phyloP scores from a whole-genome alignment of 1,140 invertebrate species.

The Atta texana region DNA sequence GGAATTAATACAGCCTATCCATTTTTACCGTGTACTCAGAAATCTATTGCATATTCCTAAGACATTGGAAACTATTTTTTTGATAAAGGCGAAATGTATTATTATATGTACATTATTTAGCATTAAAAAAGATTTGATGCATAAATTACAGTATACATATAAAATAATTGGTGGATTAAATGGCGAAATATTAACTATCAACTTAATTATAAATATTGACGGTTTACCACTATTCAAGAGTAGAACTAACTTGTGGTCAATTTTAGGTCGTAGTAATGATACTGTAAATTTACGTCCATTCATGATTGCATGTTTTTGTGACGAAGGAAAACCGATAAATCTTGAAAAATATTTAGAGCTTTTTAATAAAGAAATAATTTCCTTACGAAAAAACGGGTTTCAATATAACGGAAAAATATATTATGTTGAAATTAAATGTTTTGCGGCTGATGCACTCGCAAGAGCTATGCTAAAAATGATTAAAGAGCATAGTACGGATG shows the following conservation, averaged over 20 bases:
- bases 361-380: no score
- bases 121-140: neutral
- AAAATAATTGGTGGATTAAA: neutral
- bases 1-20: no score
- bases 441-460: no score
- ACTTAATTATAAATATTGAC: constrained; percentile 10
- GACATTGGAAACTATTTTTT: constrained; percentile 13
- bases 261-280: constrained; percentile 20
- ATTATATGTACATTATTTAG: no score
- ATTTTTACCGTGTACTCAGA: no score
- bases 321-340: neutral
- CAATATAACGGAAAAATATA: no score
- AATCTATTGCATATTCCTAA: neutral
- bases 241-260: constrained; percentile 1
- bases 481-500: no score
- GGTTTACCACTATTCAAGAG: constrained; percentile 4
- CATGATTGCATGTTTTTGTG: constrained; percentile 7
- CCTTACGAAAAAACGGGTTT: no score
- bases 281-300: neutral
- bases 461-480: no score
- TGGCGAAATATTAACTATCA: neutral
- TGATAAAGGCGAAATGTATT: constrained; percentile 20
- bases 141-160: constrained; percentile 15
- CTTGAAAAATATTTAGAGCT: no score
- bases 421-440: no score